Evolutionary conservation across 2,888 invertebrate genomes (phyloP).

Genomic region (Halictus ligatus): DNA sequence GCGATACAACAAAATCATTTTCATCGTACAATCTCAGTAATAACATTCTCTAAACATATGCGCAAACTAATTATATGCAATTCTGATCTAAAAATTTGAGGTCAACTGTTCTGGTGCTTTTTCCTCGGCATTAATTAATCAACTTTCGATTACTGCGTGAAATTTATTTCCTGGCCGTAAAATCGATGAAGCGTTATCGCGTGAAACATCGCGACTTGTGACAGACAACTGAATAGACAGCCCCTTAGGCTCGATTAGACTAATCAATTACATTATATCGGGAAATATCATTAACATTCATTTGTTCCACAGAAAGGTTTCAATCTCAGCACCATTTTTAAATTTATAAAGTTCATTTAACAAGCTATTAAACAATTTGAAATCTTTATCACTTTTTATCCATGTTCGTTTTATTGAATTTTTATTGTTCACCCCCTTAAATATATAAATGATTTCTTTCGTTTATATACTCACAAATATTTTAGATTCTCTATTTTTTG

Average conservation of each 20-base stretch:
- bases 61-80: background rate
- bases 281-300: background rate
- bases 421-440: background rate
- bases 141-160: background rate
- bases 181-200: background rate
- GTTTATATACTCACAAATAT: background rate
- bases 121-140: background rate
- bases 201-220: background rate
- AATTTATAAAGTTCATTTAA: background rate
- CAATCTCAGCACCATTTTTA: background rate
- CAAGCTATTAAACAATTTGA: background rate
- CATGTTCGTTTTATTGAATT: background rate
- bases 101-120: background rate
- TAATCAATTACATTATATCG: background rate
- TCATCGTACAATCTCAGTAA: background rate
- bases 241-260: background rate
- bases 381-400: background rate
- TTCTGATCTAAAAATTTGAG: background rate
- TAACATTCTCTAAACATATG: background rate
- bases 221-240: constrained; percentile 16
- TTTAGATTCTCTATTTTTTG: background rate
- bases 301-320: background rate
- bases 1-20: background rate
- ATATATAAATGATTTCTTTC: background rate
- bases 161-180: constrained; percentile 5